Evolutionary conservation across 2,797 vertebrate species (phyloP).

Genomic region (Leuciscus waleckii): DNA sequence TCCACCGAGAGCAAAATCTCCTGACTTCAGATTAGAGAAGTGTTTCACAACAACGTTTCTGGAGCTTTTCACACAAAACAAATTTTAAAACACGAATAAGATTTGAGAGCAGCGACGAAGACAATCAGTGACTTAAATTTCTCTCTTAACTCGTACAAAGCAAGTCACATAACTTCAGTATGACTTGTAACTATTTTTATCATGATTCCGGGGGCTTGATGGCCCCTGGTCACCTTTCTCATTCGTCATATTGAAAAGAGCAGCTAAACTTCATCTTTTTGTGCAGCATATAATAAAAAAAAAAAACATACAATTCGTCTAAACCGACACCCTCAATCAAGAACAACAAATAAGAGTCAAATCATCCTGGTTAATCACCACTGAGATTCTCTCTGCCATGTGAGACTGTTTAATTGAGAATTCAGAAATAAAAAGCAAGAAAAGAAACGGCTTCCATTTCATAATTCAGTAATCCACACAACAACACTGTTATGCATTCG

Average conservation of each 20-base stretch:
- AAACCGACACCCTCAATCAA: neutral
- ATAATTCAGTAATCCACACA: conserved; percentile 42
- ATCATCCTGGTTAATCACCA: neutral
- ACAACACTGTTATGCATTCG: conserved; percentile 33
- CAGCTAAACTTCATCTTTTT: neutral
- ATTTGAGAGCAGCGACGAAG: neutral
- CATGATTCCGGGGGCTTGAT: neutral
- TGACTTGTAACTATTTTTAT: neutral
- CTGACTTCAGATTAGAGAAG: neutral
- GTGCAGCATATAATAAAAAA: neutral
- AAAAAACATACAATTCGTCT: neutral
- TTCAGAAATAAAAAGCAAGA: conserved; percentile 2
- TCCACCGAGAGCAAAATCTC: conserved; percentile 21
- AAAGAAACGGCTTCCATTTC: conserved; percentile 24
- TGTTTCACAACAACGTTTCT: neutral
- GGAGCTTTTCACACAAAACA: neutral
- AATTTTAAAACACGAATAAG: neutral
- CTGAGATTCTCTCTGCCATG: neutral
- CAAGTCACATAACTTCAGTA: neutral
- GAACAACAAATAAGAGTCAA: conserved; percentile 12
- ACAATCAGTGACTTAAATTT: neutral
- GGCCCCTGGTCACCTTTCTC: neutral
- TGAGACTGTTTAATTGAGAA: neutral
- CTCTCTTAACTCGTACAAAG: neutral
- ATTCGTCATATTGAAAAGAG: neutral